Percentiles rank a stretch among this genome's conserved stretches.
Evolutionary conservation across 1,140 invertebrate species (phyloP).

Genomic region (Lineus longissimus): DNA sequence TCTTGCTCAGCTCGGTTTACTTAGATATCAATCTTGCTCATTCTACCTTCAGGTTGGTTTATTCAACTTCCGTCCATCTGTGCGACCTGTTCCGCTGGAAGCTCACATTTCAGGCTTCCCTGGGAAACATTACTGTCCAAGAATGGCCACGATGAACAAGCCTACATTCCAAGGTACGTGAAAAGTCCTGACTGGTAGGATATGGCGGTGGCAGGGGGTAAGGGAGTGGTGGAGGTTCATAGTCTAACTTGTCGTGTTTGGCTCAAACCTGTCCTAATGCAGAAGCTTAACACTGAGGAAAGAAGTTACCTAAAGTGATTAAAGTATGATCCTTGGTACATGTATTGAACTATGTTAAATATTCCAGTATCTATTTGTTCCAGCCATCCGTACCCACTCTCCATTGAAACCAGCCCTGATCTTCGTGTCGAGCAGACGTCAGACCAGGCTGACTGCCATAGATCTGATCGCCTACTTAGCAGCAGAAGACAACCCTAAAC

Average conservation of each 20-base stretch:
- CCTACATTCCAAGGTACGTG: conserved; percentile 82
- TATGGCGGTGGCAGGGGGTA: background rate
- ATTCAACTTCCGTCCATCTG: conserved; percentile 96
- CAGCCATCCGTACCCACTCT: conserved; percentile 86
- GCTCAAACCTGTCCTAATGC: too few relatives aligned
- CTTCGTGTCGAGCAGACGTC: conserved; percentile 96
- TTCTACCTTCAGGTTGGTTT: conserved; percentile 74
- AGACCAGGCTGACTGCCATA: conserved; percentile 93
- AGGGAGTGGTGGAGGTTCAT: too few relatives aligned
- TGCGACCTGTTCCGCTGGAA: conserved; percentile 93
- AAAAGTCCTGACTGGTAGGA: too few relatives aligned
- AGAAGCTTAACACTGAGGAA: too few relatives aligned
- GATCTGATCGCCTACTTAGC: conserved; percentile 93
- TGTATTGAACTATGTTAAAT: background rate
- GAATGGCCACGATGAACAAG: conserved; percentile 99
- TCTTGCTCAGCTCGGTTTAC: background rate
- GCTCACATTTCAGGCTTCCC: conserved; percentile 91
- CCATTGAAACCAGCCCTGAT: conserved; percentile 84
- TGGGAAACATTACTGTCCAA: conserved; percentile 96
- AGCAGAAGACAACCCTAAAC: conserved; percentile 86
- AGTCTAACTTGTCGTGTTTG: too few relatives aligned
- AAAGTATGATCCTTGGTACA: too few relatives aligned
- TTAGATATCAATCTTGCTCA: conserved; percentile 4
- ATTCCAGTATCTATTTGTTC: conserved; percentile 17
- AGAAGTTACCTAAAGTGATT: too few relatives aligned